Evolutionary conservation across 2,888 invertebrate genomes (phyloP).

Genomic region (Apamea monoglypha): DNA sequence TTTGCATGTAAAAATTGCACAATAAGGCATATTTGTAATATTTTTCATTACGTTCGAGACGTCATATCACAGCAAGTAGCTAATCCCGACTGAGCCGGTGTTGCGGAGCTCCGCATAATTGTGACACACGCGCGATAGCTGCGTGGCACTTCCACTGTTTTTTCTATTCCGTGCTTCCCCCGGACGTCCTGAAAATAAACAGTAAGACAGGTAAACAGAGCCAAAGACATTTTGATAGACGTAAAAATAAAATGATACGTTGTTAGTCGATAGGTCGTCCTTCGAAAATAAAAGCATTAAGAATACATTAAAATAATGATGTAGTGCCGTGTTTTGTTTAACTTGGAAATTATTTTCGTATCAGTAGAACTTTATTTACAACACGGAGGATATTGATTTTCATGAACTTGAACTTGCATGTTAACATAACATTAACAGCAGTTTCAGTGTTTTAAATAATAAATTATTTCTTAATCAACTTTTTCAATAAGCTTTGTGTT

Average conservation of each 20-base stretch:
- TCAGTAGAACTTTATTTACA: not conserved
- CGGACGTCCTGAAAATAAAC: not conserved
- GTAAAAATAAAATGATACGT: slow-evolving; percentile 16
- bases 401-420: not conserved
- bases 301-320: slow-evolving; percentile 43
- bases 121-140: too few species aligned
- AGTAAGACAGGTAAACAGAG: slow-evolving; percentile 1
- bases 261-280: slow-evolving; percentile 12
- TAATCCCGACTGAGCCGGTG: too few species aligned
- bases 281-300: slow-evolving; percentile 32
- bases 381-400: not conserved
- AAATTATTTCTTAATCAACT: not conserved
- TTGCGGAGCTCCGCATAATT: too few species aligned
- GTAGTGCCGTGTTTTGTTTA: slow-evolving; percentile 24
- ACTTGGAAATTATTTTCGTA: slow-evolving; percentile 19
- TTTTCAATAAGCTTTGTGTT: not conserved
- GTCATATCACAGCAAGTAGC: too few species aligned
- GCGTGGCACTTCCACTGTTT: too few species aligned
- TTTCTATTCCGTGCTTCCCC: too few species aligned
- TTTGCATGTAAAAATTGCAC: too few species aligned
- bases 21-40: too few species aligned
- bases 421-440: not conserved
- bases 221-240: not conserved
- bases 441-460: not conserved
- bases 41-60: too few species aligned